Evolutionary conservation across 1,140 invertebrate genomes (phyloP).

Genomic region (Trichogramma pretiosum): DNA sequence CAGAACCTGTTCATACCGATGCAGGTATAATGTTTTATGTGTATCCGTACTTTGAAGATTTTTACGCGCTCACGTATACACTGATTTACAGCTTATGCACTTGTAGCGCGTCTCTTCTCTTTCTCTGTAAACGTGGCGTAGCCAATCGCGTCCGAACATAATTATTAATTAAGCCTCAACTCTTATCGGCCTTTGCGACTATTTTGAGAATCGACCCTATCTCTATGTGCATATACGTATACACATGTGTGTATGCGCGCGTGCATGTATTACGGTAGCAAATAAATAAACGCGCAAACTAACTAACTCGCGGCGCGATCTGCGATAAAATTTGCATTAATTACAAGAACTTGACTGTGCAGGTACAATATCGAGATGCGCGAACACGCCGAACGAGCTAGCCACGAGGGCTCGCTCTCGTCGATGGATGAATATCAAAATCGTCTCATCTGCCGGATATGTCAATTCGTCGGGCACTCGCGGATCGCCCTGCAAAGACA

Average conservation of each 20-base stretch:
- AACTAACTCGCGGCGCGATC: neutral
- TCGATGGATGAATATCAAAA: slow-evolving; percentile 59
- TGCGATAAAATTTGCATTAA: too few relatives aligned
- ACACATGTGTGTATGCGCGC: too few relatives aligned
- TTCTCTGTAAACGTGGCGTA: too few relatives aligned
- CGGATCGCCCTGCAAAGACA: slow-evolving; percentile 59
- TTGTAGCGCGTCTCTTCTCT: neutral
- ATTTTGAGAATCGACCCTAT: too few relatives aligned
- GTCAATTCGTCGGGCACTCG: slow-evolving; percentile 50
- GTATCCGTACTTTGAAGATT: too few relatives aligned
- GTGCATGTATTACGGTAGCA: too few relatives aligned
- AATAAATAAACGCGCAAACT: too few relatives aligned
- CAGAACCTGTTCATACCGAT: slow-evolving; percentile 51
- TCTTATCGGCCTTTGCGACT: too few relatives aligned
- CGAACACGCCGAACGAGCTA: slow-evolving; percentile 49
- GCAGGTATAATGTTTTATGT: slow-evolving; percentile 36
- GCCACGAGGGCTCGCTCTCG: slow-evolving; percentile 43
- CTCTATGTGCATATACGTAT: neutral
- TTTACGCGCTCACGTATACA: neutral
- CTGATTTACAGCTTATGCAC: too few relatives aligned
- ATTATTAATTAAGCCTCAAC: too few relatives aligned
- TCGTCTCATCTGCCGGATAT: slow-evolving; percentile 50
- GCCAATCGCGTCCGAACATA: too few relatives aligned
- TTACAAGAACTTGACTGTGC: too few relatives aligned
- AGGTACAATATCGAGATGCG: slow-evolving; percentile 61